Evolutionary conservation across 2,888 invertebrate genomes (phyloP), one percentile per base, ranked within the genome.

Genomic region (Idaea dimidiata): DNA sequence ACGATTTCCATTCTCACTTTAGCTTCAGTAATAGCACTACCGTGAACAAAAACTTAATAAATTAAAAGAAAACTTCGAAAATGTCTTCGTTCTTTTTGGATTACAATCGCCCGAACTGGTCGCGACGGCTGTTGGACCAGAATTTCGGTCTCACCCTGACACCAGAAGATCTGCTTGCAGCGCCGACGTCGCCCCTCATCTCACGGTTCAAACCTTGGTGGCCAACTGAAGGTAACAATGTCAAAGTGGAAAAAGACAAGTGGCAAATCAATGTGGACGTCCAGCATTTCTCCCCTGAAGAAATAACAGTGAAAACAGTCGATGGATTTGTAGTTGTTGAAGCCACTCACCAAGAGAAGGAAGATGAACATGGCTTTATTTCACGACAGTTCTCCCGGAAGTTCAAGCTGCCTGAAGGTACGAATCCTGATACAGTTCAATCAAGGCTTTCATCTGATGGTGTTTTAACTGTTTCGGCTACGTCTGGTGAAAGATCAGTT

Each of bases 371-470:
- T 73, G 96, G 96, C 0, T 95, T 90, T 70, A 93, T 96, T 60
- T 94, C 95, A 0, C 92, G 96, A 17, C 95, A 96, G 70, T 95
- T 97, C 74, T 92, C 94, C 7, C 93, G 97, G 17, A 94, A 95
- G 60, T 97, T 96, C 78, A 83, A 93, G 6, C 80, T 97, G 57
- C 97, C 97, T 1, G 94, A 95, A 70, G 95, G 94, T 16, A 95
- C 95, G 64, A 94, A 96, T 70, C 88, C 95, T 4, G 94, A 94
- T 54, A 92, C 94, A 54, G 95, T 97, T 0, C 93, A 93, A 54
- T 96, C 96, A 0, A 94, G 92, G 60, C 85, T 97, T 53, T 96
- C 96, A 0, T 94, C 95, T 0, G 96, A 96, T 76, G 96, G 96
- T 6, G 93, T 96, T n/a, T 84, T 96, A 53, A 94, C 94, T 4